These are phyloP conservation scores for Anguilla marmorata DNA, from an alignment of 2,797 vertebrate species.

Conservation along the genomic window DNA sequence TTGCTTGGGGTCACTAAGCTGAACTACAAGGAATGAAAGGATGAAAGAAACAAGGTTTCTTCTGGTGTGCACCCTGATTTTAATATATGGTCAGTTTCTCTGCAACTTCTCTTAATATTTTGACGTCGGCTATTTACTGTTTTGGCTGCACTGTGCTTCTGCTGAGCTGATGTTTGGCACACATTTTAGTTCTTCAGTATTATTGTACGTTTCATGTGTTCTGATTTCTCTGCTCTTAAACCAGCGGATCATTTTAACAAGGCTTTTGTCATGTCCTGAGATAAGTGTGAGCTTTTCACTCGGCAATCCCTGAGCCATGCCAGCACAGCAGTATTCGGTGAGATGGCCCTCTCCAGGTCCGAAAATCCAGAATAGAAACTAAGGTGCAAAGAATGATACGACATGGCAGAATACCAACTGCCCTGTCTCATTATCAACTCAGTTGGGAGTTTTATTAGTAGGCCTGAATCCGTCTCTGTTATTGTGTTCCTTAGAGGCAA, in stretches of 20 bases:
- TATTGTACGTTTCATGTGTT: neutral
- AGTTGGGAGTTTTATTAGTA: too few species aligned
- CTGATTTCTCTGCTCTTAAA: neutral
- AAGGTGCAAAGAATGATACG: too few species aligned
- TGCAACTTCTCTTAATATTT: neutral
- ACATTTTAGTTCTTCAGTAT: neutral
- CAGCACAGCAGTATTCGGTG: too few species aligned
- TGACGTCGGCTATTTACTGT: neutral
- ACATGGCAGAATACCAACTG: too few species aligned
- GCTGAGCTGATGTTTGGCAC: neutral
- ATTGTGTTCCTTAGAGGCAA: too few species aligned
- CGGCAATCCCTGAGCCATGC: too few species aligned
- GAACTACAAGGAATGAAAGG: neutral
- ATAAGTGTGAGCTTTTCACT: too few species aligned
- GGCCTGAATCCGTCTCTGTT: too few species aligned
- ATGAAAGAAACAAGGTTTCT: neutral
- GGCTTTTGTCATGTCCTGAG: too few species aligned
- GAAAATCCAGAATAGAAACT: too few species aligned
- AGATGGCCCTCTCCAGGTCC: too few species aligned
- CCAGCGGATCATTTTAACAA: neutral
- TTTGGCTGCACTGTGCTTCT: neutral
- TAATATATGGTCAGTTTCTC: neutral
- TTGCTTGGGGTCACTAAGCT: neutral
- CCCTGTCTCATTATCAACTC: too few species aligned
- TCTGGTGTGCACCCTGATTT: neutral